A percentile compares a stretch with the other conserved stretches of the same genome.
Conservation (phyloP, 2,113 vertebrate genomes). For the Saiga tatarica region DNA sequence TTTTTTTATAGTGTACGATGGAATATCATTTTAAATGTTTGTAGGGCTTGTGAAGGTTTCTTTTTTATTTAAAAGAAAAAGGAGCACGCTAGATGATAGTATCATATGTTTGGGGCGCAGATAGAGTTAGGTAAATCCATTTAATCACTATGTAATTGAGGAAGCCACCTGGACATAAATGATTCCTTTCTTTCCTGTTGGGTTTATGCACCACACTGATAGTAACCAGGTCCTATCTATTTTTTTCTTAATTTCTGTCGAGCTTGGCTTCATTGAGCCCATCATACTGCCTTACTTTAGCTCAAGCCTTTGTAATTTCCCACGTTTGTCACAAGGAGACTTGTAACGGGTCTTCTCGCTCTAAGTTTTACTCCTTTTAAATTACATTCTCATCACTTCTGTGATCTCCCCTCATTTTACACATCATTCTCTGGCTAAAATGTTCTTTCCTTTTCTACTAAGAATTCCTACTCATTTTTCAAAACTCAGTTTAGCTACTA, state of each 20-base stretch:
- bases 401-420: background rate
- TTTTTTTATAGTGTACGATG: background rate
- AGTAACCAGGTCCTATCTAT: background rate
- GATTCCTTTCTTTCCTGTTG: background rate
- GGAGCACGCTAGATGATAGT: background rate
- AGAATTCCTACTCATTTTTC: background rate
- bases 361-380: background rate
- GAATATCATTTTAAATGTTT: background rate
- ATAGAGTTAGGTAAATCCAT: background rate
- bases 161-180: background rate
- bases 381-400: background rate
- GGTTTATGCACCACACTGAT: background rate
- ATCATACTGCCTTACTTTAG: background rate
- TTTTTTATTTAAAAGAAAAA: background rate
- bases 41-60: background rate
- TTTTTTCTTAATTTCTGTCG: background rate
- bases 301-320: background rate
- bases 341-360: background rate
- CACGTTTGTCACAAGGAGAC: background rate
- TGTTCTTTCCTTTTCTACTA: background rate
- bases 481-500: background rate
- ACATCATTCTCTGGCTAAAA: background rate
- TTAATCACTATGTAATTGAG: background rate
- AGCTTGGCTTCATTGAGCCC: background rate
- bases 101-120: background rate